Base-by-base conservation (phyloP, 2,888 invertebrate species). In the Plusia festucae region DNA sequence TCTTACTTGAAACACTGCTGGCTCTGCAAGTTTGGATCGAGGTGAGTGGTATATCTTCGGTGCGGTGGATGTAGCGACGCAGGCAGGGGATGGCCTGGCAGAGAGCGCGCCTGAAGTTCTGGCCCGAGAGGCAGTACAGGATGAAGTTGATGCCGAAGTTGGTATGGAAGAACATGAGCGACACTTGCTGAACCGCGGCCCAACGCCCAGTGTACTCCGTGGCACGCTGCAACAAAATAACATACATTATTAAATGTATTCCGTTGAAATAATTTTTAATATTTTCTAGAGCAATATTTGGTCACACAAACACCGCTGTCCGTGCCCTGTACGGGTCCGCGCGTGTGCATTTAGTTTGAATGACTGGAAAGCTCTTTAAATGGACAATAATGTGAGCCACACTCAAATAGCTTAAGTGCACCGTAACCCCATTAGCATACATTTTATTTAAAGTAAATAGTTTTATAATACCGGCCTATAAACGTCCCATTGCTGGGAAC, bases 81-180 rank as follows among this genome's bases (percentile, higher is more conserved):
- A 85, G 32, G 30, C 86, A 87, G 0, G 90, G 89, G 16, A 92
- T 58, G 15, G 85, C 76, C 54, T 90, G 85, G 0, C 84, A 65
- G 11, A 96, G 90, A 0, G 96, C 96, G 44, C 95, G 96, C 62
- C 98, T 94, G 90, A 98, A 98, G 93, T 98, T 98, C 85, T 97
- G 97, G 0, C 98, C 98, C 81, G 97, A 97, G 55, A 97, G 95
- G 91, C 98, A 98, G 91, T 98, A 98, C 52, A 98, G 95, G 2
- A 97, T 95, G 86, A 98, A 98, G 91, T 98, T 98, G 62, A 98
- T 97, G 49, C 97, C 97, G 85, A 97, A 98, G 91, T 98, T 98
- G 6, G 97, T 97, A 85, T 97, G 96, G 91, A 97, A 98, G 53
- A 98, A 94, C 75, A 97, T 92, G 72, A 96, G 95, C 63, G 96